phyloP scores from a whole-genome alignment of 2,888 invertebrate genomes.

The Helleia helle region DNA sequence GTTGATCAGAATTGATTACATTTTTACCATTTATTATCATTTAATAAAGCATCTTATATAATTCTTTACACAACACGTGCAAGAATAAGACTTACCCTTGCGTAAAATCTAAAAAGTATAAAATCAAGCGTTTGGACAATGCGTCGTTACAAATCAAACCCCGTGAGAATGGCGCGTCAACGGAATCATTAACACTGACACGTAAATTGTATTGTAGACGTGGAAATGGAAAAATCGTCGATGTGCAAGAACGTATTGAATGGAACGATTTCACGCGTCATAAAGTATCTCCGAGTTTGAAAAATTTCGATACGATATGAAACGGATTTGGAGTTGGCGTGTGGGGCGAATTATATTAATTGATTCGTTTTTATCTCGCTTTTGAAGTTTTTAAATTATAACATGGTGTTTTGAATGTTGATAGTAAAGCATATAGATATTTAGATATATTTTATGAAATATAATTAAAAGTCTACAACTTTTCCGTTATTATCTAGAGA shows the following conservation, averaged over 20 bases:
- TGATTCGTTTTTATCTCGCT: constrained; percentile 63
- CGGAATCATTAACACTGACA: constrained; percentile 48
- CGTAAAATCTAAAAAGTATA: not conserved
- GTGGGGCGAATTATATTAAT: constrained; percentile 69
- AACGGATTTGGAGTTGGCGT: constrained; percentile 51
- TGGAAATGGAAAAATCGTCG: constrained; percentile 64
- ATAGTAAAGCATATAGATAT: constrained; percentile 24
- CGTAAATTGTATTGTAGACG: constrained; percentile 58
- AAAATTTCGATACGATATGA: constrained; percentile 46
- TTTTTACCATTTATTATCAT: too few relatives aligned
- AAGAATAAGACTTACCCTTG: too few relatives aligned
- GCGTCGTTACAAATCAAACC: constrained; percentile 24
- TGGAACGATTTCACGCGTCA: constrained; percentile 68
- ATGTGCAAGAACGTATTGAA: constrained; percentile 47
- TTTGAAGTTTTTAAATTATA: not conserved
- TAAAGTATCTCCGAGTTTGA: constrained; percentile 56
- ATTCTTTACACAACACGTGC: too few relatives aligned
- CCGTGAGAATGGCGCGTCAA: constrained; percentile 41
- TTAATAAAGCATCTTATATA: too few relatives aligned
- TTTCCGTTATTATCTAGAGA: too few relatives aligned
- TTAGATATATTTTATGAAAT: constrained; percentile 38
- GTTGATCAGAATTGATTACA: too few relatives aligned
- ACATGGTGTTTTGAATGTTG: not conserved
- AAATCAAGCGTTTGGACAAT: constrained; percentile 15
- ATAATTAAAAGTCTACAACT: too few relatives aligned